Base-by-base conservation (phyloP, 2,888 invertebrate genomes). In the Stenolophus ochropezus region DNA sequence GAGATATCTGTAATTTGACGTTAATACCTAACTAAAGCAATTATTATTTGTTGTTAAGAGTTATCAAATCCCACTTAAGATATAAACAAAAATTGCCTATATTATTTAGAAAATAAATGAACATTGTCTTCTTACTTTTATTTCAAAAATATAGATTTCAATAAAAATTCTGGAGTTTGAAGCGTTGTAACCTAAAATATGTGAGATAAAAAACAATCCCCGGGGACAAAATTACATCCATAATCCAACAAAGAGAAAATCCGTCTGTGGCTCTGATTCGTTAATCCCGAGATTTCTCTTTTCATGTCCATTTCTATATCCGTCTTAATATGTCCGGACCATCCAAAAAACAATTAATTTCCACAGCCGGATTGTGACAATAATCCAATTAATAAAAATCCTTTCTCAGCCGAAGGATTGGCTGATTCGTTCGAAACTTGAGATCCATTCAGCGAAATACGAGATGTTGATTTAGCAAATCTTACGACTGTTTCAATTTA, bases 331-430 rank as follows among this genome's bases (percentile, higher is more conserved):
- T 49, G 49, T 49, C 73, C 21, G 49, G 6, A 20, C 47, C 73
- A 49, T 49, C 49, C 73, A 14, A 49, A 73, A 73, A 47, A 47
- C 73, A 73, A 73, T 73, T 73, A 73, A 73, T 73, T 73, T 49
- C 49, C 23, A 27, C 16, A 73, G 21, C 73, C 16, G 14, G 23
- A 73, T 49, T 73, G 42, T 69, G 73, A 73, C 73, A 23, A 18
- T 73, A 73, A 73, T 49, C 49, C 73, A 73, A 73, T 73, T 49
- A 73, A 73, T 49, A 73, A 47, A 73, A 73, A 69, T 27, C 61
- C 23, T 58, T 58, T 58, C 58, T 8, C 23, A 16, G 53, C 53
- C 33, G 4, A 42, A 8, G 33, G 11, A 42, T 42, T 42, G 33
- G 11, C 33, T 4, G 33, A 42, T 42, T 4, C 33, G 11, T 8